These are phyloP conservation scores for Leucophenga montana DNA, from an alignment of 2,888 invertebrate genomes.

Conservation along the genomic window DNA sequence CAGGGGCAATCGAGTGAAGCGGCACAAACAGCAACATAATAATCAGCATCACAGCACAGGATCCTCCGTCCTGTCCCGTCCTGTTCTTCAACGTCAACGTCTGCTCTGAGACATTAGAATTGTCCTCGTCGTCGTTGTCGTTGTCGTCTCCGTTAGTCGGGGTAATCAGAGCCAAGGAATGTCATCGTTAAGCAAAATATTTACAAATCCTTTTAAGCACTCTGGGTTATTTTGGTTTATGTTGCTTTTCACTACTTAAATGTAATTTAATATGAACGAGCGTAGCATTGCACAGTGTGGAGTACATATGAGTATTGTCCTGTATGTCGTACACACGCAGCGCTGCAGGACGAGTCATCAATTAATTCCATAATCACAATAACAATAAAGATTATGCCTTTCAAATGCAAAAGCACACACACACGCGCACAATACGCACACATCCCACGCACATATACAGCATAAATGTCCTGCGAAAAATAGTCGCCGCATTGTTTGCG, in stretches of 20 bases:
- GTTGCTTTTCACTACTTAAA: conserved; percentile 28
- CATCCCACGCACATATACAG: not conserved
- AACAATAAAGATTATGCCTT: conserved; percentile 62
- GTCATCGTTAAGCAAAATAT: conserved; percentile 41
- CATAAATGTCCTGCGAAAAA: conserved; percentile 4
- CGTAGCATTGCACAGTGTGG: not conserved
- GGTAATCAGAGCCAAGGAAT: conserved; percentile 37
- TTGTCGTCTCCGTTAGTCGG: conserved; percentile 13
- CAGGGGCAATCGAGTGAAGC: conserved; percentile 56
- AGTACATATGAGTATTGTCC: not conserved
- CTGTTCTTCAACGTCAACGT: not conserved
- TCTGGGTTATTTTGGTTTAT: conserved; percentile 33
- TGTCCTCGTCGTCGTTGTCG: not conserved
- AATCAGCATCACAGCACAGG: not conserved
- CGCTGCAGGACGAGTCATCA: conserved; percentile 36
- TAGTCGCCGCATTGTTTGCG: not conserved
- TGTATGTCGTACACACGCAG: not conserved
- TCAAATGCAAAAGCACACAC: conserved; percentile 3
- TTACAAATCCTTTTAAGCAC: conserved; percentile 61
- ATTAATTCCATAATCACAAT: conserved; percentile 66
- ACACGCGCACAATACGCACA: not conserved
- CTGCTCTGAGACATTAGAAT: not conserved
- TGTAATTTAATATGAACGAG: conserved; percentile 34
- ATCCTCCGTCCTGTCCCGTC: not conserved
- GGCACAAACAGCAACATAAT: conserved; percentile 13